Evolutionary conservation across 1,140 invertebrate genomes (phyloP), one percentile per base, ranked within the genome.

Genomic region (Tetragonula clypearis): DNA sequence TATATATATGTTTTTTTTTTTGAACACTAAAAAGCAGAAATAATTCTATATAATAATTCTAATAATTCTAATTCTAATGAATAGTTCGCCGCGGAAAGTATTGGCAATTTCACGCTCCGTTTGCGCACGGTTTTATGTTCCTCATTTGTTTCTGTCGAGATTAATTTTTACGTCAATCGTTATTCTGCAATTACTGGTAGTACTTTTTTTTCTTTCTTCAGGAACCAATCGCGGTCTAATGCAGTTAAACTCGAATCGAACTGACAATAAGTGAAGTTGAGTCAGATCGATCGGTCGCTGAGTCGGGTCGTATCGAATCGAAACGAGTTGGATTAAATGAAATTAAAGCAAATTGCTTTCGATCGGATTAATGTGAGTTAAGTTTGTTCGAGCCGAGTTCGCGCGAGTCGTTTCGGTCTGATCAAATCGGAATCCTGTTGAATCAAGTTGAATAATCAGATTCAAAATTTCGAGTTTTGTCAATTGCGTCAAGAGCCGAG

Each of bases 71-170:
- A 60, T 60, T 0, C 9, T 19, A 23, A 21, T 65, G 5, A 35
- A 35, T 35, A 35, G 35, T 65, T n/a, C 23, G 30, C 30, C 30
- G 30, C 30, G 30, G 30, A 30, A 30, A 30, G 30, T 30, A 30
- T 30, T 30, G 30, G 30, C 30, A 30, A 30, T 30, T 30, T 30
- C 30, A 30, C 30, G 30, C 30, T 30, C 30, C 30, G 30, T 30
- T 30, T 30, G 30, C 30, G 30, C 30, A 12, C n/a, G 1, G 14
- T 66, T 66, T 26, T 15, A 66, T 12, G 0, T 17, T 66, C 14
- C n/a, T 6, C 26, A 2, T 26, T 1, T 12, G 0, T n/a, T 1
- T n/a, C 1, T 26, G 14, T 65, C 8, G n/a, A 6, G 0, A 26
- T 15, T 17, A 66, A 66, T 66, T 66, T 14, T 66, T 26, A 26